Evolutionary conservation across 2,888 invertebrate genomes (phyloP), one percentile per base, ranked within the genome.

Genomic region (Tiliacea citrago): DNA sequence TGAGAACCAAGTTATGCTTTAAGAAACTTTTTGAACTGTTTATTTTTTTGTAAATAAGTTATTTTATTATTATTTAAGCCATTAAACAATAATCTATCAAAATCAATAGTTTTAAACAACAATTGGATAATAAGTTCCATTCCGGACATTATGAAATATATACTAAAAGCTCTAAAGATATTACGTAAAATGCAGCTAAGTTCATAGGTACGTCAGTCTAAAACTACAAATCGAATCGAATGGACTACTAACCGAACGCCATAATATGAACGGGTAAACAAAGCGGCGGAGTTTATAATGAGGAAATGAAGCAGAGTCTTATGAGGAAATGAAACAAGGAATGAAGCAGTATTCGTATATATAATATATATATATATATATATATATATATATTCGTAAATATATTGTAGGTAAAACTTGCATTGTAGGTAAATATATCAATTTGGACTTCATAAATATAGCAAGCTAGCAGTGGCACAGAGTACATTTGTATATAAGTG

Each of bases 181-280:
- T 12, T n/a, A 55, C 35, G 39, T 53, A 29, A 8, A 21, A 51
- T 45, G 18, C 60, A 73, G 8, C 39, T 13, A 71, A 53, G n/a
- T 66, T 61, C 51, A 60, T 13, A n/a, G n/a, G n/a, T n/a, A 53
- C 2, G 18, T 35, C 39, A 47, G 13, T 24, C 12, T 21, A 51
- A 39, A 73, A 53, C 24, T 53, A 47, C 1, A 49, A 42, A 16
- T 10, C 0, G 12, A n/a, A n/a, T 35, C 3, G 18, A 47, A 13
- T n/a, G 16, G 12, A 61, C 70, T 74, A n/a, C 53, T 63, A 63
- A n/a, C n/a, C n/a, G n/a, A n/a, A 18, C 70, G 71, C 74, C 68
- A 82, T 82, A n/a, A 77, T 82, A n/a, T 62, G 13, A 61, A 35
- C 21, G n/a, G 21, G 16, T 29, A 35, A 2, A 0, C 1, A 13